Conservation (phyloP, 2,888 invertebrate genomes). For the Ditula angustiorana region DNA sequence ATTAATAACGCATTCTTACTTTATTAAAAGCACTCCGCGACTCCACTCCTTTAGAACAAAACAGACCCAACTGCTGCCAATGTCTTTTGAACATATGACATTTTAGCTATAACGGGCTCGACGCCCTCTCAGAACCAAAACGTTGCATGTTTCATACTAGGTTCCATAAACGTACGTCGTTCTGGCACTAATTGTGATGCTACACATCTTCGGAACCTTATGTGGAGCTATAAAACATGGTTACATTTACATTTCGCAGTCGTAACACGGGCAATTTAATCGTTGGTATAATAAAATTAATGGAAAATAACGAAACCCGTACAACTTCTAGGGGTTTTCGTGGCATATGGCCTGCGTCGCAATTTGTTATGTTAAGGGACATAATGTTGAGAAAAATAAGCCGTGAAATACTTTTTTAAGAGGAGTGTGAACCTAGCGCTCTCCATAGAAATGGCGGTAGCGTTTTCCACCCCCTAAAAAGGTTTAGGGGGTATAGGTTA, state of each 20-base stretch:
- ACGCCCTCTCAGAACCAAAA: background rate
- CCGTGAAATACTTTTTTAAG: background rate
- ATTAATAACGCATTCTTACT: constrained; percentile 39
- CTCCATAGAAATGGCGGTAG: too few species aligned
- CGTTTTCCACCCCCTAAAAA: too few species aligned
- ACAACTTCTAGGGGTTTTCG: constrained; percentile 8
- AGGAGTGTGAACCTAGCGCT: background rate
- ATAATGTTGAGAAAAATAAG: background rate
- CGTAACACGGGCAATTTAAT: constrained; percentile 38
- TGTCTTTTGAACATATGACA: background rate
- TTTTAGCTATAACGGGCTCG: background rate
- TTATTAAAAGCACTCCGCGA: constrained; percentile 36
- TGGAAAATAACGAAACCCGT: constrained; percentile 35
- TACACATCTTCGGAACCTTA: constrained; percentile 33
- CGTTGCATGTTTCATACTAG: background rate
- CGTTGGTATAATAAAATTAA: constrained; percentile 37
- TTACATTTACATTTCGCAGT: constrained; percentile 38
- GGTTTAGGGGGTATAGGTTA: too few species aligned
- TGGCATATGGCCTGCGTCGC: constrained; percentile 5
- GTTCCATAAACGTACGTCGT: background rate
- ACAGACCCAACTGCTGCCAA: background rate
- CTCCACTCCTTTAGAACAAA: background rate
- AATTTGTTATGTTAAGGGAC: background rate
- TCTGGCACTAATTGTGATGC: background rate
- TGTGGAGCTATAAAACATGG: constrained; percentile 35